Evolutionary conservation across 2,113 vertebrate species (phyloP).

Genomic region (Thermophis baileyi): DNA sequence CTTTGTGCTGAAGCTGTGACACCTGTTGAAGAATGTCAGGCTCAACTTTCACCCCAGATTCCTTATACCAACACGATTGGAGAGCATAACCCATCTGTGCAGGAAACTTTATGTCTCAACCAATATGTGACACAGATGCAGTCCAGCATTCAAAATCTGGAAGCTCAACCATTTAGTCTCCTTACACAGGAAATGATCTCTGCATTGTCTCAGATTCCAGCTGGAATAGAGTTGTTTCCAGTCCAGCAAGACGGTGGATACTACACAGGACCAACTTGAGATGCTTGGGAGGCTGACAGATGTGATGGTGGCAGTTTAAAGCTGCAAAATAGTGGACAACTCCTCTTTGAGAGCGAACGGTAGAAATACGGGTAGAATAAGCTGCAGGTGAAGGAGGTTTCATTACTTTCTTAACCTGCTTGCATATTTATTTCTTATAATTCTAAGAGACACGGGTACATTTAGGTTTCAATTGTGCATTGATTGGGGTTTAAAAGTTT

Average conservation of each 20-base stretch:
- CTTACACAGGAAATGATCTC: not conserved
- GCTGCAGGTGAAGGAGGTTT: not conserved
- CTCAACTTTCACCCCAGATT: not conserved
- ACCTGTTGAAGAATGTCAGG: not conserved
- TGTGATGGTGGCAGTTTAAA: not conserved
- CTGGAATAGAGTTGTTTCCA: not conserved
- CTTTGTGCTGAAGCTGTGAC: not conserved
- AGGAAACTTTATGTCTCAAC: slow-evolving; percentile 6
- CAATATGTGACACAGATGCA: slow-evolving; percentile 43
- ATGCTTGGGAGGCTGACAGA: not conserved
- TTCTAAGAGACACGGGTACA: not conserved
- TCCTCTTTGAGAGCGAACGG: not conserved
- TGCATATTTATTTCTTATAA: not conserved
- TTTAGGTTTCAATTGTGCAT: not conserved
- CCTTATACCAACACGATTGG: not conserved
- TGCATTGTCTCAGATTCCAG: not conserved
- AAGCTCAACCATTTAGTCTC: not conserved
- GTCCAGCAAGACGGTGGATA: not conserved
- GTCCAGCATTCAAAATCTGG: slow-evolving; percentile 34
- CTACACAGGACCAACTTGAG: not conserved
- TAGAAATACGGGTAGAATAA: not conserved
- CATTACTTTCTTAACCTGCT: not conserved
- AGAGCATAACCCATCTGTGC: not conserved
- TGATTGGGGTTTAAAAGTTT: not conserved
- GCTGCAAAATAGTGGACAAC: not conserved